Evolutionary conservation across 2,888 invertebrate genomes (phyloP), one percentile per base, ranked within the genome.

Genomic region (Catocala nupta): DNA sequence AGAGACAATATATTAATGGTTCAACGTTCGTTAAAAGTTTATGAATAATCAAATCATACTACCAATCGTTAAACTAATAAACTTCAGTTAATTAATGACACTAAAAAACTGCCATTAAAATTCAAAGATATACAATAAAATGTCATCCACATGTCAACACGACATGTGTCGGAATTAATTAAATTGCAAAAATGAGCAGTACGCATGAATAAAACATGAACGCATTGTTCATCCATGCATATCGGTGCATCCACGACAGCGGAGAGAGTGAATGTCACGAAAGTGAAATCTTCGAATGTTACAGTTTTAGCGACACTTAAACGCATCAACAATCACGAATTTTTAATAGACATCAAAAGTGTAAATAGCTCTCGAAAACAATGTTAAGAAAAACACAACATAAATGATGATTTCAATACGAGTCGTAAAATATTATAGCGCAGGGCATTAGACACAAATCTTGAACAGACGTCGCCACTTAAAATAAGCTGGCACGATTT

Each of bases 401-500:
- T 62, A 74, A 70, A 75, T 81, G 82, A 82, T 82, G 81, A 85
- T 86, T 84, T 84, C 75, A 82, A 85, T 87, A 85, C 71, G 81
- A 80, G 78, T 80, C 73, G 82, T 89, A 85, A 89, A 88, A 87
- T 86, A 84, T 85, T 78, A 87, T 78, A 83, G 81, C 81, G 70
- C 69, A 77, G 82, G 81, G 82, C 85, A 89, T 89, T 87, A 90
- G 85, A 87, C 86, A 87, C 89, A 90, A 89, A 89, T 92, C 90
- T 91, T 84, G 82, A 88, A 84, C 92, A 91, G 91, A 88, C 89
- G 88, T 90, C 88, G 88, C 89, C 90, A 92, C 91, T 93, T 92
- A 90, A 93, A 93, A 93, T 93, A 93, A 91, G 87, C 91, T 94
- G 93, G 93, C 93, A 93, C 89, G 90, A 85, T 88, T 91, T 93